A percentile compares a stretch with the other conserved stretches of the same genome.
phyloP scores from a whole-genome alignment of 2,888 invertebrate genomes.

The Pseudococcus longispinus region DNA sequence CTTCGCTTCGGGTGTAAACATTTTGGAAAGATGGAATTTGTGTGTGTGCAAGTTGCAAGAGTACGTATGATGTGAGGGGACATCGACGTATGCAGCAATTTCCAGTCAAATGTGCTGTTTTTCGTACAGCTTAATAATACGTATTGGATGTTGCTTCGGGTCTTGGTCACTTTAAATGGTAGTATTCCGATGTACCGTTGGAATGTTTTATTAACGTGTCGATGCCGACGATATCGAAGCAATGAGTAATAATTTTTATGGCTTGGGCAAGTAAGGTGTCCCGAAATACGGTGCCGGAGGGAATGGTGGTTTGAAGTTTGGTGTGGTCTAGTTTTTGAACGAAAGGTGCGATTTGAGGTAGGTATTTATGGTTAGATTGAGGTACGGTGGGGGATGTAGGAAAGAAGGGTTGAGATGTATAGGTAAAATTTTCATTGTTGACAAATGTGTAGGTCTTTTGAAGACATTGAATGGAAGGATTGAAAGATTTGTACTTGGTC shows the following conservation, averaged over 20 bases:
- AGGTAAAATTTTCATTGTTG: no score
- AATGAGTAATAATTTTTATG: neutral
- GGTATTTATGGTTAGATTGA: neutral
- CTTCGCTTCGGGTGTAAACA: neutral
- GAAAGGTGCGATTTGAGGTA: neutral
- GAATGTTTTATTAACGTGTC: neutral
- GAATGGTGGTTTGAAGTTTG: neutral
- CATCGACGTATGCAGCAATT: constrained; percentile 13
- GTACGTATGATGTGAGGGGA: no score
- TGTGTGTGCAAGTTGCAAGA: no score
- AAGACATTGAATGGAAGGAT: no score
- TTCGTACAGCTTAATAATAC: neutral
- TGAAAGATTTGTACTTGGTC: no score
- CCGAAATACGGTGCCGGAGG: neutral
- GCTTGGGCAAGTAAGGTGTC: neutral
- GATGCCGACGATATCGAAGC: neutral
- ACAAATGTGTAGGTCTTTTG: no score
- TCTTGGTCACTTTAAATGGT: neutral
- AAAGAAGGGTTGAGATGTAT: neutral
- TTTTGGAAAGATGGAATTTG: neutral
- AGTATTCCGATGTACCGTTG: neutral
- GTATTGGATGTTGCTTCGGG: neutral
- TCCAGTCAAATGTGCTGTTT: neutral
- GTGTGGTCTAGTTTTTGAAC: neutral
- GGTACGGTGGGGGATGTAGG: neutral